These are phyloP conservation scores for Drosophila orena DNA, from an alignment of 1,140 invertebrate species.

Conservation along the genomic window DNA sequence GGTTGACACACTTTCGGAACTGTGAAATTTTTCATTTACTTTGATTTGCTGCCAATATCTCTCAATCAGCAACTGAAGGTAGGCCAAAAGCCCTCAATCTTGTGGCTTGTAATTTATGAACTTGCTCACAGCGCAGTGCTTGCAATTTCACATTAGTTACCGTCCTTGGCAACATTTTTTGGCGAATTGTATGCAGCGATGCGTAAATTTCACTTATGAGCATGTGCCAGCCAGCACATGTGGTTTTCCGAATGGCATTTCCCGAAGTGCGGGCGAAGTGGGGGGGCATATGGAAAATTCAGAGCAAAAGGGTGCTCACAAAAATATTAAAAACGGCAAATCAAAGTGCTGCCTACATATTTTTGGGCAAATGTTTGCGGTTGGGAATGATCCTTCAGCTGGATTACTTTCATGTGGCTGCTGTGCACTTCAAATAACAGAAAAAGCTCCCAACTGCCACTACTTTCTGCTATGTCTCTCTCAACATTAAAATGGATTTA, in stretches of 20 bases:
- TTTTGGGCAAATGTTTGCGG: conserved; percentile 78
- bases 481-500: conserved; percentile 33
- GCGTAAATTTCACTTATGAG: conserved; percentile 75
- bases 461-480: conserved; percentile 14
- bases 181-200: conserved; percentile 76
- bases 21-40: conserved; percentile 68
- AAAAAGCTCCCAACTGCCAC: conserved; percentile 8
- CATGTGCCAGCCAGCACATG: conserved; percentile 16
- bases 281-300: not conserved
- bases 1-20: conserved; percentile 47
- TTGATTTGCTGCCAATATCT: conserved; percentile 57
- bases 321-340: conserved; percentile 78
- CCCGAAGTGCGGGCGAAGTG: not conserved
- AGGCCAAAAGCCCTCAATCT: conserved; percentile 21
- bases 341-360: conserved; percentile 71
- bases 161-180: conserved; percentile 72
- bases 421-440: conserved; percentile 36
- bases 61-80: conserved; percentile 17
- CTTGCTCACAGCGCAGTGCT: conserved; percentile 27
- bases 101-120: conserved; percentile 69
- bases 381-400: conserved; percentile 53
- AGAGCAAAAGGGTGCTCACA: conserved; percentile 3
- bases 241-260: conserved; percentile 17
- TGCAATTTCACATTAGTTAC: conserved; percentile 60
- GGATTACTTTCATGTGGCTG: conserved; percentile 80